Conservation (phyloP, 2,888 invertebrate species). For the Phragmatobia fuliginosa region DNA sequence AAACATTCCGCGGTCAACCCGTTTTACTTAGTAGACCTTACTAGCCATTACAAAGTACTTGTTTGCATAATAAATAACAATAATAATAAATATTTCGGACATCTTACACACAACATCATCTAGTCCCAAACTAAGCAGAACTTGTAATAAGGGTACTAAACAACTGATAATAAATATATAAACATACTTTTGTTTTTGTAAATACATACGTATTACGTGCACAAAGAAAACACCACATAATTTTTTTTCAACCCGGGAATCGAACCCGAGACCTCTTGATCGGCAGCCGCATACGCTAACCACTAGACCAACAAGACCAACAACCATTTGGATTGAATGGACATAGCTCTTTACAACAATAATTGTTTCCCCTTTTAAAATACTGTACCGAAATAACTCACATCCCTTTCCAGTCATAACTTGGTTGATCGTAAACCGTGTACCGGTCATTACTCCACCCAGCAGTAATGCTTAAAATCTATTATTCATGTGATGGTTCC, state of each 20-base stretch:
- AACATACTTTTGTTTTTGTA: too few relatives aligned
- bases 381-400: slow-evolving; percentile 45
- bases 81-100: too few relatives aligned
- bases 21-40: neutral
- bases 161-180: too few relatives aligned
- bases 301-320: too few relatives aligned
- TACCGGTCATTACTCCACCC: slow-evolving; percentile 34
- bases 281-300: too few relatives aligned
- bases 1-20: neutral
- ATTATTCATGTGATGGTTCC: slow-evolving; percentile 36
- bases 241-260: too few relatives aligned
- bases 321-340: neutral
- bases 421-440: slow-evolving; percentile 45
- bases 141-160: too few relatives aligned
- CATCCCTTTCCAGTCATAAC: slow-evolving; percentile 36
- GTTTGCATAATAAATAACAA: neutral
- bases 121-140: too few relatives aligned
- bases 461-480: slow-evolving; percentile 33
- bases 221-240: too few relatives aligned
- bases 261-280: too few relatives aligned
- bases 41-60: neutral
- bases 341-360: slow-evolving; percentile 9
- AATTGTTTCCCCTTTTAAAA: slow-evolving; percentile 35
- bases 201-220: too few relatives aligned
- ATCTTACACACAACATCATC: too few relatives aligned